Evolutionary conservation across 1,140 invertebrate genomes (phyloP).

Genomic region (Lasioglossum albipes): DNA sequence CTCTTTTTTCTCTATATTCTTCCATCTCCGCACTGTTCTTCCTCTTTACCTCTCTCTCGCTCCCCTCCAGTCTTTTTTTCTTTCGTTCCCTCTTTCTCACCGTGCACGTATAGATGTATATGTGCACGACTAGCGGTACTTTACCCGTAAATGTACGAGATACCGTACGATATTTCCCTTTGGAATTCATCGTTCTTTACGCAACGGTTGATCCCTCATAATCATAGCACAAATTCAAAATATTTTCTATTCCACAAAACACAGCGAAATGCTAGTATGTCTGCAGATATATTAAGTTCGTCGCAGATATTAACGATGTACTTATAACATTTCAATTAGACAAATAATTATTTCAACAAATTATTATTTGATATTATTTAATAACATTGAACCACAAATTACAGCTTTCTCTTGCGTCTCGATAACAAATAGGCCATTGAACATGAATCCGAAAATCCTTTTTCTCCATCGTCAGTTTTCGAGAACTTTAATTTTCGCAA

Average conservation of each 20-base stretch:
- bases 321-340: neutral
- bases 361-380: too few relatives aligned
- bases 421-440: too few relatives aligned
- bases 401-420: too few relatives aligned
- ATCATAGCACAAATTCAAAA: slow-evolving; percentile 30
- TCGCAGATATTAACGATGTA: neutral
- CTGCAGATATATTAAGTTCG: neutral
- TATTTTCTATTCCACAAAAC: slow-evolving; percentile 1
- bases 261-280: neutral
- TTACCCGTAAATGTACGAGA: slow-evolving; percentile 66
- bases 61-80: slow-evolving; percentile 44
- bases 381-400: too few relatives aligned
- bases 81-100: slow-evolving; percentile 43
- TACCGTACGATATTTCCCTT: slow-evolving; percentile 70
- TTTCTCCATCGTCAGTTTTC: too few relatives aligned
- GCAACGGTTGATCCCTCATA: slow-evolving; percentile 44
- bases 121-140: slow-evolving; percentile 71
- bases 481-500: too few relatives aligned
- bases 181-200: slow-evolving; percentile 61
- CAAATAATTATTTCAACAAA: too few relatives aligned
- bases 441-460: too few relatives aligned
- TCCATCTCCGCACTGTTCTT: slow-evolving; percentile 44
- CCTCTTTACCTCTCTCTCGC: slow-evolving; percentile 48
- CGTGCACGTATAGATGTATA: slow-evolving; percentile 17
- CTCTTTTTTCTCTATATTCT: slow-evolving; percentile 41